Evolutionary conservation across 2,888 invertebrate genomes (phyloP).

Genomic region (Volucella bombylans): DNA sequence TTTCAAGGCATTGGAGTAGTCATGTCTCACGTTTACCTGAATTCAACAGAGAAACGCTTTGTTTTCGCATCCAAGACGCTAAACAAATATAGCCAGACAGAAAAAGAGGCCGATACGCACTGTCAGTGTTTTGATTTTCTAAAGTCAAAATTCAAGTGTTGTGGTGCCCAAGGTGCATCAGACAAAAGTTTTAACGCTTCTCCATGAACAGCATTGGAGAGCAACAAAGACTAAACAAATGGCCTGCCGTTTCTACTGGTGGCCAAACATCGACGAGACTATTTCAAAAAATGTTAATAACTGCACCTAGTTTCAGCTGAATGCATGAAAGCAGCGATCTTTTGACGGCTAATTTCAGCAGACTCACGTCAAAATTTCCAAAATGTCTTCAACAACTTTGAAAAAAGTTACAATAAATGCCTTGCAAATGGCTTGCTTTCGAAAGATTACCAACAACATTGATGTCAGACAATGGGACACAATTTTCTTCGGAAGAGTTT

Average conservation of each 20-base stretch:
- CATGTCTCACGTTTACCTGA: too few relatives aligned
- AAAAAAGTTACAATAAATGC: conserved; percentile 48
- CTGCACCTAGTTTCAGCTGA: conserved; percentile 28
- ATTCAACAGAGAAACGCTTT: too few relatives aligned
- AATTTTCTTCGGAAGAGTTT: conserved; percentile 73
- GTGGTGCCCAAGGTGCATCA: conserved; percentile 3
- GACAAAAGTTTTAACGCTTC: conserved; percentile 8
- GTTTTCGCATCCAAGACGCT: too few relatives aligned
- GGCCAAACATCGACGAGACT: not conserved
- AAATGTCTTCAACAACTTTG: conserved; percentile 32
- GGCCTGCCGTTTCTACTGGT: too few relatives aligned
- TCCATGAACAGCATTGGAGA: conserved; percentile 38
- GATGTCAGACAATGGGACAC: conserved; percentile 75
- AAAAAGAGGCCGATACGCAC: not conserved
- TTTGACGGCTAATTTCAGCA: too few relatives aligned
- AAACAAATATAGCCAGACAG: too few relatives aligned
- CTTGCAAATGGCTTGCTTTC: conserved; percentile 71
- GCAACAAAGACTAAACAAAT: conserved; percentile 11
- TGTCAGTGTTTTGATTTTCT: too few relatives aligned
- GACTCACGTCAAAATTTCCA: conserved; percentile 35
- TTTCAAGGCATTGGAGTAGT: too few relatives aligned
- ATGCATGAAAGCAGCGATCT: too few relatives aligned
- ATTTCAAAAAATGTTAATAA: not conserved
- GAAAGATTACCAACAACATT: conserved; percentile 73
- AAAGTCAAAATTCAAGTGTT: not conserved